Base-by-base conservation (phyloP, 2,888 invertebrate genomes). In the Acrocyrtus sp. region DNA sequence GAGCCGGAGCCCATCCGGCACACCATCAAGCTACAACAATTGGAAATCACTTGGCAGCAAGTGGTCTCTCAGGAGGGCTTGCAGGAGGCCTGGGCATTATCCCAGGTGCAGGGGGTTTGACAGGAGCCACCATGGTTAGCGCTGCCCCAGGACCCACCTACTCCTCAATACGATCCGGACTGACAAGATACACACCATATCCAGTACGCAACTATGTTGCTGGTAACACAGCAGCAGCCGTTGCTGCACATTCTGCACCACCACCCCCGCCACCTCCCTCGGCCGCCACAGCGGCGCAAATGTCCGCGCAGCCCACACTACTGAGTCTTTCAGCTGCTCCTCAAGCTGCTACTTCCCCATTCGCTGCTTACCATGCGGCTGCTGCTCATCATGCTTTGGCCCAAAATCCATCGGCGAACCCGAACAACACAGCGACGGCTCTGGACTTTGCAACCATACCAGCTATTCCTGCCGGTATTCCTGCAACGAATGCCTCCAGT, bases 261-360 rank as follows among this genome's bases (percentile, higher is more conserved):
- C 74, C 84, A 65, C 80, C 84, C 61, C 81, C 83, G n/a, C 82
- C 84, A 34, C 83, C 84, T 24, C 85, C 88, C 82, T 84, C 89
- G 80, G 83, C 89, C 81, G 84, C 89, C 15, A n/a, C n/a, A n/a
- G 87, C 88, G n/a, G 88, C 89, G 1, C 87, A 88, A 51, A 87
- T 88, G 70, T 83, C 89, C 12, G 85, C 88, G 75, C 90, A 89
- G 3, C 84, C 83, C 21, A 84, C 83, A 8, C 89, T 90, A 27
- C 88, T 90, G 34, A 91, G 90, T 82, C 89, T 90, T 65, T 90
- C 90, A 84, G 90, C 90, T 82, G 90, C 90, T 54, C 94, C 94
- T 86, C 94, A 94, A 84, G 93, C 54, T 19, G 61, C 68, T 15
- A 48, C 58, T 2, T 56, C 56, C 21, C 67, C 67, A 0, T 67